These are phyloP conservation scores for Galaxea fascicularis DNA, from an alignment of 92 coral and sea anemone species.

Conservation along the genomic window DNA sequence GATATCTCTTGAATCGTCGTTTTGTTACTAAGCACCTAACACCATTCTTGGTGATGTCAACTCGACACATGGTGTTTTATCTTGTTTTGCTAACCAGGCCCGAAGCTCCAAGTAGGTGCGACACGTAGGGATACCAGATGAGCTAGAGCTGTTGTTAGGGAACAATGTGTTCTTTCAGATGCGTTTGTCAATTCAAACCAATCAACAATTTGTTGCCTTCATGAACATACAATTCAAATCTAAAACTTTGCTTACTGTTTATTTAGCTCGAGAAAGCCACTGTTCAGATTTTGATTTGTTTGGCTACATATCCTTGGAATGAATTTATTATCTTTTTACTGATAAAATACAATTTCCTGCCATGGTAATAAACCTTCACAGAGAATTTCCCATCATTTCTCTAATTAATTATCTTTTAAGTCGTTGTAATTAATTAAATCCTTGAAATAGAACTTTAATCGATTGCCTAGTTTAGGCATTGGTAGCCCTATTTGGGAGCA, in stretches of 20 bases:
- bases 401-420: conserved; percentile 42
- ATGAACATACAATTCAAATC: conserved; percentile 21
- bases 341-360: conserved; percentile 35
- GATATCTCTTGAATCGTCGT: neutral
- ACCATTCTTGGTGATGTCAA: neutral
- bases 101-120: neutral
- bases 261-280: conserved; percentile 21
- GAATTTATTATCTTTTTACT: conserved; percentile 54
- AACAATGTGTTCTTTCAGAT: conserved; percentile 20
- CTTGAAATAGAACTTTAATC: conserved; percentile 23
- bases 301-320: conserved; percentile 23
- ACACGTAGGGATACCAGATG: conserved; percentile 15
- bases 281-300: conserved; percentile 49
- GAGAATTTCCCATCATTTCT: conserved; percentile 36
- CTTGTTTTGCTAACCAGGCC: neutral
- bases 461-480: conserved; percentile 23
- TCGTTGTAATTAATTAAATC: conserved; percentile 44
- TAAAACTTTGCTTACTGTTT: conserved; percentile 24
- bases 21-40: conserved; percentile 26
- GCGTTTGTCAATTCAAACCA: conserved; percentile 8
- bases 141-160: conserved; percentile 32
- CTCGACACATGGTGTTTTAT: conserved; percentile 22
- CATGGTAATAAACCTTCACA: conserved; percentile 32
- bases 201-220: neutral
- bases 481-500: conserved; percentile 5